Conservation (phyloP, 2,888 invertebrate species). For the Drepana falcataria region DNA sequence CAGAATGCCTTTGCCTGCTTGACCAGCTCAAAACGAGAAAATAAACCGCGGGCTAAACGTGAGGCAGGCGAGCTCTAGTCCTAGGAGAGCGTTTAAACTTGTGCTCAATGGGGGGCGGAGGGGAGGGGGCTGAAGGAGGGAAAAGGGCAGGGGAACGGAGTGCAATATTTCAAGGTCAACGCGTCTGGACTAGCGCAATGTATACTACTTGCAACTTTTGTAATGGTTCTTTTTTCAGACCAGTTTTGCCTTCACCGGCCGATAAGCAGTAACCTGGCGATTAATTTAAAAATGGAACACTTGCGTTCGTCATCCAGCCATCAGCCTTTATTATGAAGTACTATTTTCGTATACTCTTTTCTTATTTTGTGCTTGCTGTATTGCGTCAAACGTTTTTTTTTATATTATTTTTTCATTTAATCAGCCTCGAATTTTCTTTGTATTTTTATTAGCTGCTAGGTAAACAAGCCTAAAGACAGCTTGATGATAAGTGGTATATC, state of each 20-base stretch:
- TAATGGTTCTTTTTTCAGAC: slow-evolving; percentile 7
- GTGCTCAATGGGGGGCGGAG: slow-evolving; percentile 9
- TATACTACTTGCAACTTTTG: slow-evolving; percentile 16
- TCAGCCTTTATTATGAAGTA: background rate
- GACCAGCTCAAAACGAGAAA: slow-evolving; percentile 1
- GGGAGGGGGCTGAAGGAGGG: slow-evolving; percentile 21
- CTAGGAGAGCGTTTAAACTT: slow-evolving; percentile 20
- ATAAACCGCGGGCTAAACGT: slow-evolving; percentile 1
- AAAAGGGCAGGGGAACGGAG: slow-evolving; percentile 30
- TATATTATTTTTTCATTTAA: too few species aligned
- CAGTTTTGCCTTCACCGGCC: background rate
- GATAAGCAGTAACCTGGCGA: background rate
- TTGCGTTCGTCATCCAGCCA: background rate
- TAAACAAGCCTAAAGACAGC: too few species aligned
- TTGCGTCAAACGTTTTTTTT: too few species aligned
- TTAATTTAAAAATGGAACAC: slow-evolving; percentile 1
- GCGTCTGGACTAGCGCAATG: slow-evolving; percentile 33
- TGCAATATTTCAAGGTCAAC: slow-evolving; percentile 58
- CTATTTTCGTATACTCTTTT: background rate
- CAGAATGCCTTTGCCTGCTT: background rate
- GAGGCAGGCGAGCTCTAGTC: slow-evolving; percentile 16
- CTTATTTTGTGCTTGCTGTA: background rate
- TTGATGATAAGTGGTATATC: too few species aligned
- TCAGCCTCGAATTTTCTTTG: too few species aligned
- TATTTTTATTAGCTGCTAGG: too few species aligned